Evolutionary conservation across 2,797 vertebrate species (phyloP).

Genomic region (Halcyon chelicuti): DNA sequence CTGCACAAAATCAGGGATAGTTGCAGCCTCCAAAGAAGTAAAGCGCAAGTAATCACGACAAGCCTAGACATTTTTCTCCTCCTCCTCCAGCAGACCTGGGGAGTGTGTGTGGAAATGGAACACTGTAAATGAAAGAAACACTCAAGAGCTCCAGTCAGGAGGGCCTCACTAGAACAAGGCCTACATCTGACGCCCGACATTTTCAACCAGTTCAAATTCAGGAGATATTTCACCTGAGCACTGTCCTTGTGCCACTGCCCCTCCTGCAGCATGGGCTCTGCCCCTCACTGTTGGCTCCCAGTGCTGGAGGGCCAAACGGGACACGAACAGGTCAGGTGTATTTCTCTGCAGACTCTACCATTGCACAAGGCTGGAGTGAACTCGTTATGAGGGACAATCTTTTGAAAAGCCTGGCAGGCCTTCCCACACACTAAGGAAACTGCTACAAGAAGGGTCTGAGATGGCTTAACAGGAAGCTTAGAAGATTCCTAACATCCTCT

Average conservation of each 20-base stretch:
- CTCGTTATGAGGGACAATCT: background rate
- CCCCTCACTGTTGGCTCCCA: background rate
- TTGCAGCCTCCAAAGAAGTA: background rate
- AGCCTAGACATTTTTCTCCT: background rate
- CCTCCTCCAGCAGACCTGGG: background rate
- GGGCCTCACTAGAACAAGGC: background rate
- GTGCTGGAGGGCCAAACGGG: rapidly evolving
- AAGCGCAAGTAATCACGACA: background rate
- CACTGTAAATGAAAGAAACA: background rate
- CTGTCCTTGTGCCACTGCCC: background rate
- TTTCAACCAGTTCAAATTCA: background rate
- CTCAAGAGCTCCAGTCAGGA: background rate
- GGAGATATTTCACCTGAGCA: background rate
- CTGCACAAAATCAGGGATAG: background rate
- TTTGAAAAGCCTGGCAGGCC: background rate
- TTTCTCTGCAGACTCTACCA: background rate
- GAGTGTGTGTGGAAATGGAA: background rate
- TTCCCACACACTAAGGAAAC: background rate
- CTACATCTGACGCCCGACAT: background rate
- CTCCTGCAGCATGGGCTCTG: background rate
- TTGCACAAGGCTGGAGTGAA: rapidly evolving
- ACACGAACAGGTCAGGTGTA: background rate
- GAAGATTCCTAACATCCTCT: background rate
- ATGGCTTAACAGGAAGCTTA: background rate
- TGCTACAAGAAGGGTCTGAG: background rate